phyloP scores from a whole-genome alignment of 2,888 invertebrate genomes.

The Aphodius sticticus region DNA sequence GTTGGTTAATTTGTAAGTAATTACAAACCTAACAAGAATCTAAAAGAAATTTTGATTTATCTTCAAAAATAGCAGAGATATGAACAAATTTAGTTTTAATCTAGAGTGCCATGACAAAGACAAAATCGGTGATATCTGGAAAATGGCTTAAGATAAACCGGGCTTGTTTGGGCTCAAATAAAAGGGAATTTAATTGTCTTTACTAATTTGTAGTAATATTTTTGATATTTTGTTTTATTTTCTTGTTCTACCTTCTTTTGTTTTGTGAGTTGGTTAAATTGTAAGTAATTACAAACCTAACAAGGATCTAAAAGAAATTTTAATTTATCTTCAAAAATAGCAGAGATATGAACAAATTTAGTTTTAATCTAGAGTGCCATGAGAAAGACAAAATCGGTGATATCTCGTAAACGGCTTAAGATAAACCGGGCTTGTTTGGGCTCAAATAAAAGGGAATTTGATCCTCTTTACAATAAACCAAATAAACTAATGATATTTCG shows the following conservation, averaged over 20 bases:
- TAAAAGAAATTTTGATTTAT: background rate
- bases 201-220: background rate
- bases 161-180: conserved; percentile 15
- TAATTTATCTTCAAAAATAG: background rate
- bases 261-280: background rate
- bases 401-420: background rate
- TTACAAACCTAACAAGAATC: background rate
- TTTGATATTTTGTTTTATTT: background rate
- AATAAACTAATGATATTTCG: background rate
- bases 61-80: background rate
- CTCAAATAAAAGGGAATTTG: conserved; percentile 17
- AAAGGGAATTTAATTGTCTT: background rate
- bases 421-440: conserved; percentile 7
- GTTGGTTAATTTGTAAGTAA: background rate
- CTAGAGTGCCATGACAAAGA: background rate
- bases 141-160: background rate
- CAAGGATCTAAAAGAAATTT: background rate
- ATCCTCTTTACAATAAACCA: background rate
- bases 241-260: background rate
- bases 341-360: background rate
- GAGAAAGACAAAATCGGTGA: background rate
- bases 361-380: background rate
- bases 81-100: background rate
- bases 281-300: background rate
- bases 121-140: background rate